These are phyloP conservation scores for Leptocoma aspasia DNA, from an alignment of 2,113 vertebrate genomes.

Conservation along the genomic window DNA sequence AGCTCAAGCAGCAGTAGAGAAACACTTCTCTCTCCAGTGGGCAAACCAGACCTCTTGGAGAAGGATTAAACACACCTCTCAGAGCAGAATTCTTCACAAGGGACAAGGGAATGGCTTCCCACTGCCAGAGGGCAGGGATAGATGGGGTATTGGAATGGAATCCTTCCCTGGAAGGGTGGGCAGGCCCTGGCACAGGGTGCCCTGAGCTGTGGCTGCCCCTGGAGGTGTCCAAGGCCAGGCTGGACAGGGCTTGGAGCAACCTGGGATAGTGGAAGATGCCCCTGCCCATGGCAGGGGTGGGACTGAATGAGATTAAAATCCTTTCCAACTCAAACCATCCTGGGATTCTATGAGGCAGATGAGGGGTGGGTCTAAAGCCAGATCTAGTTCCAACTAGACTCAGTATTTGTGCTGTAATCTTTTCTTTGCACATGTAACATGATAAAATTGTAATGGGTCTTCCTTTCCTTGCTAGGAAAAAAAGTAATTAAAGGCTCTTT, in stretches of 20 bases:
- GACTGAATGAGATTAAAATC: background rate
- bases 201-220: background rate
- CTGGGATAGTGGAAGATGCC: background rate
- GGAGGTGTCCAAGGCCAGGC: background rate
- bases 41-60: background rate
- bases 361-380: background rate
- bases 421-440: fast-evolving
- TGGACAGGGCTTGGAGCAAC: fast-evolving
- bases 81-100: background rate
- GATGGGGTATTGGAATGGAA: background rate
- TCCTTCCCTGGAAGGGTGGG: fast-evolving
- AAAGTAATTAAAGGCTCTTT: background rate
- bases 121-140: background rate
- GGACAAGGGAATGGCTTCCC: background rate
- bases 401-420: background rate
- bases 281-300: background rate
- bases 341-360: background rate
- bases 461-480: background rate
- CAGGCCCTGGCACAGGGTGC: background rate
- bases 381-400: background rate
- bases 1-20: background rate
- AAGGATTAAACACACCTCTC: background rate
- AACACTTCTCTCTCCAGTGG: background rate
- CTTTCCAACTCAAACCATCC: background rate
- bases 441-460: background rate